Evolutionary conservation across 2,888 invertebrate species (phyloP).

Genomic region (Metopia argyrocephala): DNA sequence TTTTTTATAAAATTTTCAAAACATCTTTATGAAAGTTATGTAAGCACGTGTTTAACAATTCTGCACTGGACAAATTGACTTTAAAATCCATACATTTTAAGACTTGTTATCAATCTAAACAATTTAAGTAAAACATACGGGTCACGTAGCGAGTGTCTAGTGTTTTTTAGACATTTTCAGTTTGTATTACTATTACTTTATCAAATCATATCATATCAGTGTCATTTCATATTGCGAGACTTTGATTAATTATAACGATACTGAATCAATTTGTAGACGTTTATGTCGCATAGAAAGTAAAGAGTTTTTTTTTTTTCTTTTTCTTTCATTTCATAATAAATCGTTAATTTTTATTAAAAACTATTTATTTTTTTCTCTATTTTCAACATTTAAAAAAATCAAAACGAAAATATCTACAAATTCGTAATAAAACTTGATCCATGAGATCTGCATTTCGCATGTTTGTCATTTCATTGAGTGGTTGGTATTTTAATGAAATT

Average conservation of each 20-base stretch:
- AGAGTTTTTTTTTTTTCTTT: conserved; percentile 12
- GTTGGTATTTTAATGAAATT: conserved; percentile 40
- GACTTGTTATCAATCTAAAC: too few relatives aligned
- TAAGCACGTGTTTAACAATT: too few relatives aligned
- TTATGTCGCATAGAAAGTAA: conserved; percentile 40
- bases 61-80: background rate
- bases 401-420: background rate
- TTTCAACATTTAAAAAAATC: too few relatives aligned
- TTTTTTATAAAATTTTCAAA: background rate
- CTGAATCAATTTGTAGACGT: background rate
- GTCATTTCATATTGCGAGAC: background rate
- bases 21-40: too few relatives aligned
- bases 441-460: conserved; percentile 13
- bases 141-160: background rate
- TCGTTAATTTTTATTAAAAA: conserved; percentile 8
- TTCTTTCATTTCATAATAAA: conserved; percentile 31
- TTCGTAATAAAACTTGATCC: conserved; percentile 13
- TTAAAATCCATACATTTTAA: background rate
- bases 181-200: background rate
- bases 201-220: background rate
- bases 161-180: background rate
- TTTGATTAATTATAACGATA: background rate
- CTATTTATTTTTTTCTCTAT: conserved; percentile 20
- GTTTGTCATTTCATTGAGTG: conserved; percentile 2
- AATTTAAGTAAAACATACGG: too few relatives aligned